These are phyloP conservation scores for Delichon dasypus DNA, from an alignment of 2,797 vertebrate genomes.

Conservation along the genomic window DNA sequence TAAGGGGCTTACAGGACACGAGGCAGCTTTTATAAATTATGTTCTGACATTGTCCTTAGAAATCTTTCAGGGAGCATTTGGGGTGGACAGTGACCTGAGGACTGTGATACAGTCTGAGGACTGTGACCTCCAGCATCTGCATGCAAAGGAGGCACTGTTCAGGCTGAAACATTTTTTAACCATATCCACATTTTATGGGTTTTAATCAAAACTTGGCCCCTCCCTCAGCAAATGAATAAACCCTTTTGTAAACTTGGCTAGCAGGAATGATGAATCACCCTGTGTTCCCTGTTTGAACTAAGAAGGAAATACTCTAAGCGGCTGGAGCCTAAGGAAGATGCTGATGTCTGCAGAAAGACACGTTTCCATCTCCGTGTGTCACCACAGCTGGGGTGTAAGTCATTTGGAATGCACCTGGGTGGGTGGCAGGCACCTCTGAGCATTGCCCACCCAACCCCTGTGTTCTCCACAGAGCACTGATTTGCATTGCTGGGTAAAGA, in stretches of 20 bases:
- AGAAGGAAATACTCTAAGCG: neutral
- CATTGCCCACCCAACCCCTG: fast-evolving
- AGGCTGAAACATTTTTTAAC: neutral
- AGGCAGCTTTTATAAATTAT: neutral
- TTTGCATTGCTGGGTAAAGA: neutral
- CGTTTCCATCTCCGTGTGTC: neutral
- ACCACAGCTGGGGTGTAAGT: neutral
- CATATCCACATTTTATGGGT: neutral
- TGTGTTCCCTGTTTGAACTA: neutral
- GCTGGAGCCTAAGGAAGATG: neutral
- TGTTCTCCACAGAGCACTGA: fast-evolving
- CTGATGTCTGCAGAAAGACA: neutral
- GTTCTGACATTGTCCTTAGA: neutral
- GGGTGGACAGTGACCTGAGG: neutral
- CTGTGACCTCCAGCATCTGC: neutral
- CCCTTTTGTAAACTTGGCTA: neutral
- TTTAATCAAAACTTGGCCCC: neutral
- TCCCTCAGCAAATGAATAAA: neutral
- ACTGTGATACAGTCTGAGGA: neutral
- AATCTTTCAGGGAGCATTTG: neutral
- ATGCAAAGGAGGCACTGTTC: neutral
- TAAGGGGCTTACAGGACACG: neutral
- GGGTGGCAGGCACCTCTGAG: neutral
- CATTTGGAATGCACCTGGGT: neutral
- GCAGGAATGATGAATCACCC: neutral